phyloP scores from a whole-genome alignment of 2,113 vertebrate genomes.

The Siniperca knerii region DNA sequence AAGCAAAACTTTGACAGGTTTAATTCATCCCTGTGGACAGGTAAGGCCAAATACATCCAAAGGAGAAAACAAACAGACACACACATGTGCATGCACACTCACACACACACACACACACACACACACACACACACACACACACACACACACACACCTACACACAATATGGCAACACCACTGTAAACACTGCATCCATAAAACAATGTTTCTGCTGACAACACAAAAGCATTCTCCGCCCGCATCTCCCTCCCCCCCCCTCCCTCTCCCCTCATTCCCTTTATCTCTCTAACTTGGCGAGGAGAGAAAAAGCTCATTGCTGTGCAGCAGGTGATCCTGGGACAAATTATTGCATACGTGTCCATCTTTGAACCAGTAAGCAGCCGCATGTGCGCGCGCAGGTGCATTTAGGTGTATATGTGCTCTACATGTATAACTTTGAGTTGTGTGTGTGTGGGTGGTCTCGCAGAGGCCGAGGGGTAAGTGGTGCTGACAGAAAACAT shows the following conservation, averaged over 20 bases:
- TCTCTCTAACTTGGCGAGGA: slow-evolving; percentile 36
- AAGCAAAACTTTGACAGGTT: slow-evolving; percentile 66
- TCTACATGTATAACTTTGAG: background rate
- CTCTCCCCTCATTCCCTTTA: slow-evolving; percentile 20
- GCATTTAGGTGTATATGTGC: background rate
- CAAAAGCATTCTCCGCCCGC: slow-evolving; percentile 57
- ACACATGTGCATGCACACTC: background rate
- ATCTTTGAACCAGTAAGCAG: background rate
- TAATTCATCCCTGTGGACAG: slow-evolving; percentile 79
- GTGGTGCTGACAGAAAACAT: slow-evolving; percentile 61
- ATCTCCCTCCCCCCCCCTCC: background rate
- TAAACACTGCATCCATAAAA: slow-evolving; percentile 78
- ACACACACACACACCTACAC: slow-evolving; percentile 13
- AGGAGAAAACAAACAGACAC: slow-evolving; percentile 48
- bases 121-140: slow-evolving; percentile 23
- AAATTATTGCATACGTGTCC: slow-evolving; percentile 5
- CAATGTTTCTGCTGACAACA: slow-evolving; percentile 80
- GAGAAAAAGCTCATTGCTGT: slow-evolving; percentile 17
- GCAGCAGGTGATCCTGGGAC: slow-evolving; percentile 57
- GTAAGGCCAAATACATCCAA: slow-evolving; percentile 72
- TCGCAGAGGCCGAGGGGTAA: slow-evolving; percentile 35
- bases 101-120: slow-evolving; percentile 8
- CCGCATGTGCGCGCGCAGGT: background rate
- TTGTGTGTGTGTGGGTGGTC: slow-evolving; percentile 41
- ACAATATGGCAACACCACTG: slow-evolving; percentile 53